A percentile compares a stretch with the other conserved stretches of the same genome.
phyloP scores from a whole-genome alignment of 2,797 vertebrate genomes.

The Alfaro cultratus region DNA sequence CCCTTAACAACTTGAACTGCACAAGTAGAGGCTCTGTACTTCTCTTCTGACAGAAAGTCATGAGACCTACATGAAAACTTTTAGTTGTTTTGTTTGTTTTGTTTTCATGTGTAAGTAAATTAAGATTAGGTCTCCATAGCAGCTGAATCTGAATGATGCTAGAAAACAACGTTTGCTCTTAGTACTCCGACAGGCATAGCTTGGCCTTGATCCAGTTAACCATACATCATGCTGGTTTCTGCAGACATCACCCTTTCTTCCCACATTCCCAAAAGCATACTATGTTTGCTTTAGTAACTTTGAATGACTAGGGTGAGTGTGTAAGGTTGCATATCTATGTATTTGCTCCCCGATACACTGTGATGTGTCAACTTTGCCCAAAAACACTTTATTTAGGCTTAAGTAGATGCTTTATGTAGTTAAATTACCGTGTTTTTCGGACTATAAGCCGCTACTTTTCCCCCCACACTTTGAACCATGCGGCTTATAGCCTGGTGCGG shows the following conservation, averaged over 20 bases:
- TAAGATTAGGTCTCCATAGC: not conserved
- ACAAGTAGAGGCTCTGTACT: conserved; percentile 20
- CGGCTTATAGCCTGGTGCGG: too few species aligned
- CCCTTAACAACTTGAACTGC: conserved; percentile 33
- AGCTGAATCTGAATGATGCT: not conserved
- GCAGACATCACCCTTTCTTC: not conserved
- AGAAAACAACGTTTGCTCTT: not conserved
- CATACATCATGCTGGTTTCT: not conserved
- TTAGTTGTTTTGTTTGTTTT: not conserved
- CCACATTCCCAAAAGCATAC: not conserved
- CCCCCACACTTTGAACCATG: too few species aligned
- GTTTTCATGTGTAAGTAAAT: not conserved
- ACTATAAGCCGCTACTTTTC: too few species aligned
- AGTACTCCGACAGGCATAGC: not conserved
- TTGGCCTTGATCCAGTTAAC: not conserved
- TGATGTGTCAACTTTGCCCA: not conserved
- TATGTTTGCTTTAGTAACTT: not conserved
- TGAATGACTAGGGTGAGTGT: not conserved
- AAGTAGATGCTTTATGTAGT: not conserved
- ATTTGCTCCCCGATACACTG: not conserved
- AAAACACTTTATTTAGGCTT: not conserved
- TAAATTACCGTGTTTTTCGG: not conserved
- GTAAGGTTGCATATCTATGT: not conserved
- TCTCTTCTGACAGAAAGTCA: conserved; percentile 21
- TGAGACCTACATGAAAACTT: conserved; percentile 14